Evolutionary conservation across 2,113 vertebrate genomes (phyloP).

Genomic region (Sinosuthora webbiana): DNA sequence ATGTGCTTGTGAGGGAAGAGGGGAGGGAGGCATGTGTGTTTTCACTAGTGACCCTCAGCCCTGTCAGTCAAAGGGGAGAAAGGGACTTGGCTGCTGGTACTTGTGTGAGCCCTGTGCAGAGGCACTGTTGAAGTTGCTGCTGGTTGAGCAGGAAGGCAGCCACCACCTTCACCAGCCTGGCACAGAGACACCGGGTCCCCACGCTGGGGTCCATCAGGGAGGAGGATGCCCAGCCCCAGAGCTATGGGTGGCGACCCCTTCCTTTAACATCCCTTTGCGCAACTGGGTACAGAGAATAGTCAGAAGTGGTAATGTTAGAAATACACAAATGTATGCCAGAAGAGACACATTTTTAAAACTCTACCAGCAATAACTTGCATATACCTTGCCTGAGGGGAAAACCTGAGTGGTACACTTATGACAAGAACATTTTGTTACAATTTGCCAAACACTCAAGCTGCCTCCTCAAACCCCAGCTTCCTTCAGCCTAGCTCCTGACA

Average conservation of each 20-base stretch:
- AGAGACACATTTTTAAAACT: background rate
- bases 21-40: background rate
- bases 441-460: background rate
- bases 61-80: background rate
- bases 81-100: background rate
- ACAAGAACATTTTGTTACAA: background rate
- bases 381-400: background rate
- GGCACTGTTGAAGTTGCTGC: background rate
- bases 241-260: background rate
- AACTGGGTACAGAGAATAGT: background rate
- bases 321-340: background rate
- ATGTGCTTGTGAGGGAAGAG: background rate
- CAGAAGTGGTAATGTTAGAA: background rate
- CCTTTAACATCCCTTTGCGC: background rate
- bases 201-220: background rate
- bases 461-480: background rate
- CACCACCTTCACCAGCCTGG: background rate
- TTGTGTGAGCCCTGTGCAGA: background rate
- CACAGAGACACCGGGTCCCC: fast-evolving
- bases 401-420: background rate
- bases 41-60: background rate
- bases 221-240: background rate
- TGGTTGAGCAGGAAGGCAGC: background rate
- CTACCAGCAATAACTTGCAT: background rate
- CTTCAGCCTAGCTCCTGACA: background rate